Evolutionary conservation across 2,888 invertebrate genomes (phyloP), one percentile per base, ranked within the genome.

Genomic region (Drosophila fungiperda): DNA sequence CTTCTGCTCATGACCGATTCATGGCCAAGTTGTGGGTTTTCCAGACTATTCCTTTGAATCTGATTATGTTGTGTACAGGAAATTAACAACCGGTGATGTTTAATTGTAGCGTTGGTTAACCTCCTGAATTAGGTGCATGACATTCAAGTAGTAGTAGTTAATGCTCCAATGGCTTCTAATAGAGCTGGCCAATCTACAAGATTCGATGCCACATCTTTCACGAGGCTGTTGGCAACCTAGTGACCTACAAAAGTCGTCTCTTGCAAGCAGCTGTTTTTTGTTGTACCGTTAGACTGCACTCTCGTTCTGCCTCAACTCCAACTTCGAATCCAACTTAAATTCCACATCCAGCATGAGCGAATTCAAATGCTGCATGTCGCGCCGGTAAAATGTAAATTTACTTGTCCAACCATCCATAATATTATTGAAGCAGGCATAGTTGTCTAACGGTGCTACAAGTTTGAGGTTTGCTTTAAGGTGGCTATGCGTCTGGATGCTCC

Each of bases 121-220:
- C 88, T 90, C 84, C 89, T 83, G 87, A 86, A 83, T 90, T 79
- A 82, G 83, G 78, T 88, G 73, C 65, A 73, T 73, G 77, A 73
- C 76, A 82, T 88, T 78, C 78, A 88, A 76, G 78, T 54, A 66
- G 78, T 61, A 54, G 35, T 61, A 53, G 35, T 62, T 68, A 70
- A 68, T 86, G 57, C 68, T 73, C 5, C 20, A 23, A 23, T 23
- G 23, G 8, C 15, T 11, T 29, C n/a, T 26, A 23, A 6, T 4
- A 23, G 20, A 55, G n/a, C 35, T 57, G 69, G 61, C 52, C 49
- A 54, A 55, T 38, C 5, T 12, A 42, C n/a, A 15, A 48, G 45
- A 59, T 65, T 58, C 61, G 68, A 20, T 48, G 53, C 52, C 35
- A 62, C 68, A 73, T 79, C 74, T 76, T 82, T 55, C 23, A 49